phyloP scores from a whole-genome alignment of 1,140 invertebrate species.

The Brachionus rubens region DNA sequence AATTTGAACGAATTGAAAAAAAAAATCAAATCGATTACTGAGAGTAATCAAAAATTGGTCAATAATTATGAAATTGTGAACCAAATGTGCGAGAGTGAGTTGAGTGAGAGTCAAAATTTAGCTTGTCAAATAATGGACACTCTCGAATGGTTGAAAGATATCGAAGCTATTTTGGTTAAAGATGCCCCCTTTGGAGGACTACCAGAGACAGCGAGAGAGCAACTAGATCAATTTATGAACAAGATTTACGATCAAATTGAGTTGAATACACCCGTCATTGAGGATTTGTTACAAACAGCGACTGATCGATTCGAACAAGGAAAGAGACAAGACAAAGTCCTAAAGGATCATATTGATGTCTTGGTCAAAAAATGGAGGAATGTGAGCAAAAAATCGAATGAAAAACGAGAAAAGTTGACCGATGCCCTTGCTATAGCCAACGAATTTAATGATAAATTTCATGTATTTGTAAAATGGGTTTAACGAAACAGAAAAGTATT shows the following conservation, averaged over 20 bases:
- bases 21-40: background rate
- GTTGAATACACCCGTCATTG: background rate
- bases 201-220: slow-evolving; percentile 92
- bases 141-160: slow-evolving; percentile 84
- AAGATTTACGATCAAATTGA: slow-evolving; percentile 49
- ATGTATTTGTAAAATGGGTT: slow-evolving; percentile 84
- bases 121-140: slow-evolving; percentile 70
- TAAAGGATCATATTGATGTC: background rate
- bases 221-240: slow-evolving; percentile 94
- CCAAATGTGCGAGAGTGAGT: background rate
- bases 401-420: background rate
- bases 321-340: background rate
- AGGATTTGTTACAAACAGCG: background rate
- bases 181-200: slow-evolving; percentile 92
- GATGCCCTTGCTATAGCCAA: background rate
- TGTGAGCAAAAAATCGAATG: background rate
- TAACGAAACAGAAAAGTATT: slow-evolving; percentile 83
- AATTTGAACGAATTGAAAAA: background rate
- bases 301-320: background rate
- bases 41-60: background rate
- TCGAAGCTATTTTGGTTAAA: slow-evolving; percentile 76
- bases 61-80: background rate
- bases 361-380: background rate
- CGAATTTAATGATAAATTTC: slow-evolving; percentile 29
- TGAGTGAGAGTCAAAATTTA: background rate